Conservation (phyloP, 2,113 vertebrate genomes). For the Tragulus kanchil region DNA sequence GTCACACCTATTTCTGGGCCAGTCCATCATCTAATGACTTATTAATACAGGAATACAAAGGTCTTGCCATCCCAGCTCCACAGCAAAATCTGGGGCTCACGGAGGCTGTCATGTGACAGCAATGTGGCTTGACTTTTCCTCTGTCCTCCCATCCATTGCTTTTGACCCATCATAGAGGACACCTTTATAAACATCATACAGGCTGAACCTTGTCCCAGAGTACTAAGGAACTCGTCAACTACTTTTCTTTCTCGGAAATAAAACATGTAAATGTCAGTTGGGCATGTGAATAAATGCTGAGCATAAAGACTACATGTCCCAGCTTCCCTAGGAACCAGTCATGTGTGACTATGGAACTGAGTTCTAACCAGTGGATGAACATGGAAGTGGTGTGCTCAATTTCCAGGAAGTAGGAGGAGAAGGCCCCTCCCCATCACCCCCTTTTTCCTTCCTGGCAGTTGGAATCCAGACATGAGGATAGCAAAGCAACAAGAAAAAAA, state of each 20-base stretch:
- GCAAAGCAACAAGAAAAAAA: slow-evolving; percentile 33
- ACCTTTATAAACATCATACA: neutral
- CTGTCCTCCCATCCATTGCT: neutral
- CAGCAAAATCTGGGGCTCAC: neutral
- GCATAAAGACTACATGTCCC: neutral
- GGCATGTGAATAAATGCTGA: neutral
- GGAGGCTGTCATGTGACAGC: neutral
- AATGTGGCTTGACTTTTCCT: neutral
- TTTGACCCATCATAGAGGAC: neutral
- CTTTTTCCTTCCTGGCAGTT: neutral
- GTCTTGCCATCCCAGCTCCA: neutral
- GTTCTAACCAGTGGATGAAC: neutral
- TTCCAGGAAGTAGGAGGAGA: neutral
- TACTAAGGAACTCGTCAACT: slow-evolving; percentile 35
- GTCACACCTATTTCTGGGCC: neutral
- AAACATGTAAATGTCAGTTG: neutral
- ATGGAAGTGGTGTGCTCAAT: neutral
- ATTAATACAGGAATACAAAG: neutral
- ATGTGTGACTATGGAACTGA: neutral
- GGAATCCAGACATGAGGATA: neutral
- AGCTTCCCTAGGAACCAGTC: neutral
- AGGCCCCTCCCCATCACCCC: neutral
- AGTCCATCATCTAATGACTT: neutral
- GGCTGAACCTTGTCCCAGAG: neutral
- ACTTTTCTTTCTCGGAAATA: slow-evolving; percentile 14